Conservation (phyloP, 2,797 vertebrate species). For the Onychomys leucogaster region DNA sequence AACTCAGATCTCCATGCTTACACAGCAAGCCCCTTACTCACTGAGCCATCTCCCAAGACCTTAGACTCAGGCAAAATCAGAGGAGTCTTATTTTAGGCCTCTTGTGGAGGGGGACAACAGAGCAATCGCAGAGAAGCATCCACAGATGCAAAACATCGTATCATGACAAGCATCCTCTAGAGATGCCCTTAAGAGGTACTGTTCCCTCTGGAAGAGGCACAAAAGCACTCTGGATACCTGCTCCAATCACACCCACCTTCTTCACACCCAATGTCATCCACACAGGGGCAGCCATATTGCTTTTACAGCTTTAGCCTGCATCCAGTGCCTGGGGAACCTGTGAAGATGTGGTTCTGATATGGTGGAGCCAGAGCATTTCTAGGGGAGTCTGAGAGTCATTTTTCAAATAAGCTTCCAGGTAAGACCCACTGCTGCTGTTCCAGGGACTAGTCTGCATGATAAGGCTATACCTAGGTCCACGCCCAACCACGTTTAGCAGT, state of each 20-base stretch:
- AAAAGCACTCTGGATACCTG: background rate
- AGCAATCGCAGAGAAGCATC: background rate
- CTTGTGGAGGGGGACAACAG: background rate
- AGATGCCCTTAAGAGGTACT: background rate
- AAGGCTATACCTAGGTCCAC: background rate
- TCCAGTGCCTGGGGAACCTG: background rate
- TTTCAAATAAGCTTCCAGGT: background rate
- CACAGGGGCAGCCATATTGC: background rate
- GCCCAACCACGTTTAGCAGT: background rate
- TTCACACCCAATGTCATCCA: background rate
- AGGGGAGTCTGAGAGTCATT: background rate
- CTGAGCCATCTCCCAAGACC: background rate
- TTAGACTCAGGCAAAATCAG: background rate
- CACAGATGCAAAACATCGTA: background rate
- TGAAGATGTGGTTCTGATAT: background rate
- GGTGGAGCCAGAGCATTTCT: background rate
- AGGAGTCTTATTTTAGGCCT: background rate
- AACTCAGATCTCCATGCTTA: background rate
- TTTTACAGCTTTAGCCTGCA: background rate
- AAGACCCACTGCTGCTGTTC: background rate
- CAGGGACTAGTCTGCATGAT: background rate
- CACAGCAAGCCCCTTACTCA: background rate
- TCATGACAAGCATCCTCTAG: background rate
- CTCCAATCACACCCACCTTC: background rate
- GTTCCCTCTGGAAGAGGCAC: background rate